Conservation (phyloP, 92 coral and sea anemone species). For the Phenganax subtilis region DNA sequence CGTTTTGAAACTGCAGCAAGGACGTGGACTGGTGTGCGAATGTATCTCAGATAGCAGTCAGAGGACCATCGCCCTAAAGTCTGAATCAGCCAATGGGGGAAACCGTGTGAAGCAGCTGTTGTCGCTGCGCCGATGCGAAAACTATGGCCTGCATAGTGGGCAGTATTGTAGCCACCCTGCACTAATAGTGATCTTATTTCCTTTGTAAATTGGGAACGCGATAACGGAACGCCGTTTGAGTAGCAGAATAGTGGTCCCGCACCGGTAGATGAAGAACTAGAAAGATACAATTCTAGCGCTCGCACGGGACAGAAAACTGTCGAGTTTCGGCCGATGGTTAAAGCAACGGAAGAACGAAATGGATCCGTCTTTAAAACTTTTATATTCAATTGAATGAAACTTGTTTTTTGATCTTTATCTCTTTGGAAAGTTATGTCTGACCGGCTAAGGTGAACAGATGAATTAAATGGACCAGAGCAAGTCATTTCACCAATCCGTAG, state of each 20-base stretch:
- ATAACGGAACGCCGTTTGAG: conserved; percentile 7
- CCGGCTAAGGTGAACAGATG: conserved; percentile 25
- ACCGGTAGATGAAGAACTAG: background rate
- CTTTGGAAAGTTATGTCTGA: conserved; percentile 34
- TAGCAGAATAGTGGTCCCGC: conserved; percentile 26
- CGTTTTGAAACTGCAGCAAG: background rate
- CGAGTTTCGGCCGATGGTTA: conserved; percentile 33
- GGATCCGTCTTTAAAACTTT: conserved; percentile 38
- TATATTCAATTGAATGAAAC: conserved; percentile 4
- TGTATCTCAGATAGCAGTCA: conserved; percentile 38
- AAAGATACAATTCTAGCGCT: conserved; percentile 28
- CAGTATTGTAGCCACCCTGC: conserved; percentile 10
- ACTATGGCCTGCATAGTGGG: conserved; percentile 42
- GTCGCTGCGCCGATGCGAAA: conserved; percentile 44
- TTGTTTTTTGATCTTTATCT: background rate
- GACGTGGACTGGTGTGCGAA: conserved; percentile 1
- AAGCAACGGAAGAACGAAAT: conserved; percentile 40
- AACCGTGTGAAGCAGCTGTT: conserved; percentile 18
- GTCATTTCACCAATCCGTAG: conserved; percentile 47
- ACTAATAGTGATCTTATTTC: conserved; percentile 31
- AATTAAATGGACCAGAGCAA: conserved; percentile 10
- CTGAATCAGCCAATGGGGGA: conserved; percentile 34
- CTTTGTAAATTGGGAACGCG: conserved; percentile 15
- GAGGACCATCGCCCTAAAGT: conserved; percentile 44
- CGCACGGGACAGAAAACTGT: conserved; percentile 30